These are phyloP conservation scores for Lathamus discolor DNA, from an alignment of 2,113 vertebrate genomes.

Conservation along the genomic window DNA sequence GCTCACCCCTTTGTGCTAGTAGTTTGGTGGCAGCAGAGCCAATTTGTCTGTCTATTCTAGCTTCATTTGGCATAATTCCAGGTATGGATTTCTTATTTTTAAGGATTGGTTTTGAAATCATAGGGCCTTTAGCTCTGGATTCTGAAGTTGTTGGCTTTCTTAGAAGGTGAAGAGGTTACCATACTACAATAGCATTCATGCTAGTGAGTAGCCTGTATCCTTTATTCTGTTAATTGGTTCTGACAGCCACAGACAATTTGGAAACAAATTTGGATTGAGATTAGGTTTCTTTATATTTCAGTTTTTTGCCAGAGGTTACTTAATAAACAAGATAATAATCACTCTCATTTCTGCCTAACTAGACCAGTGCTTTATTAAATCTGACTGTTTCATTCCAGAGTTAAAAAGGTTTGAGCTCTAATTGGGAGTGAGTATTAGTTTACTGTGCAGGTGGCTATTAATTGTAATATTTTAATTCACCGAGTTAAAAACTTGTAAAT, in stretches of 20 bases:
- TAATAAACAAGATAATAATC: not conserved
- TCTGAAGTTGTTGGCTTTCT: not conserved
- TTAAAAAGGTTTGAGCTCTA: not conserved
- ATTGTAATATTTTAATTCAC: not conserved
- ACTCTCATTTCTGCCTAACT: not conserved
- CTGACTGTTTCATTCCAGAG: not conserved
- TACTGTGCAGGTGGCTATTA: not conserved
- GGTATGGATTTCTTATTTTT: not conserved
- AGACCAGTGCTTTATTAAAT: not conserved
- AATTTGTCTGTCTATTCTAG: not conserved
- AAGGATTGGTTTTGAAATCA: not conserved
- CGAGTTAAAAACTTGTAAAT: not conserved
- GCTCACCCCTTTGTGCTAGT: not conserved
- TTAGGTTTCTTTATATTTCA: not conserved
- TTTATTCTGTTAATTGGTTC: not conserved
- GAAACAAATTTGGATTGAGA: not conserved
- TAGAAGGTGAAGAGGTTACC: not conserved
- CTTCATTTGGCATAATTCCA: not conserved
- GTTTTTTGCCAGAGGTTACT: not conserved
- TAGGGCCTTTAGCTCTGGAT: not conserved
- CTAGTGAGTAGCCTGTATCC: not conserved
- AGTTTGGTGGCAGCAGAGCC: not conserved
- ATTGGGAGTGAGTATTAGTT: not conserved
- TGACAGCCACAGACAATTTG: not conserved
- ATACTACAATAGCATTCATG: not conserved